phyloP scores from a whole-genome alignment of 2,797 vertebrate genomes.

The Pseudotriccus pelzelni region DNA sequence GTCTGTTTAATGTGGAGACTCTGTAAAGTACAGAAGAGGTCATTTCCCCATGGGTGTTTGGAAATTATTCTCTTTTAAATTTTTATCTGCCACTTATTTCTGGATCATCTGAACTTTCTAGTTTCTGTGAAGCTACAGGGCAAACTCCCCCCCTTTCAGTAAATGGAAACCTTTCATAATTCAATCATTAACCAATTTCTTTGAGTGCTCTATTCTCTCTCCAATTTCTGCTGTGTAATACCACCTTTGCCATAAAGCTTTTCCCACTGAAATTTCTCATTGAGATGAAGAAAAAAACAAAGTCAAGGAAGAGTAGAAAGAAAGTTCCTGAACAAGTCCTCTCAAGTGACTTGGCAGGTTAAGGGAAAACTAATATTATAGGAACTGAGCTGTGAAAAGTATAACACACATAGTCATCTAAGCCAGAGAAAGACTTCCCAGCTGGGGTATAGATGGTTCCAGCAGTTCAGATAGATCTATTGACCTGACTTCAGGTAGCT shows the following conservation, averaged over 20 bases:
- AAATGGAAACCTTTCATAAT: background rate
- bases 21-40: background rate
- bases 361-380: background rate
- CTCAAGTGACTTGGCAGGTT: background rate
- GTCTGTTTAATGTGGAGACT: background rate
- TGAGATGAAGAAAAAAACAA: background rate
- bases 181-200: background rate
- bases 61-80: background rate
- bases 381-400: background rate
- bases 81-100: constrained; percentile 2
- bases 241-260: background rate
- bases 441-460: background rate
- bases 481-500: background rate
- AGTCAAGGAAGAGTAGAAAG: background rate
- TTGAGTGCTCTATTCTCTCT: background rate
- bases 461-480: background rate
- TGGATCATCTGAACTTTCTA: background rate
- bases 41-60: background rate
- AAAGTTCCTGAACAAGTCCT: background rate
- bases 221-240: background rate
- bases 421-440: background rate
- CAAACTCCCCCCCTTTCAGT: background rate
- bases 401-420: background rate
- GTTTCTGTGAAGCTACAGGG: background rate
- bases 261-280: background rate